Evolutionary conservation across 35 echinoderm and acorn worm genomes (phyloP), one percentile per base, ranked within the genome.

Genomic region (Patiria miniata): DNA sequence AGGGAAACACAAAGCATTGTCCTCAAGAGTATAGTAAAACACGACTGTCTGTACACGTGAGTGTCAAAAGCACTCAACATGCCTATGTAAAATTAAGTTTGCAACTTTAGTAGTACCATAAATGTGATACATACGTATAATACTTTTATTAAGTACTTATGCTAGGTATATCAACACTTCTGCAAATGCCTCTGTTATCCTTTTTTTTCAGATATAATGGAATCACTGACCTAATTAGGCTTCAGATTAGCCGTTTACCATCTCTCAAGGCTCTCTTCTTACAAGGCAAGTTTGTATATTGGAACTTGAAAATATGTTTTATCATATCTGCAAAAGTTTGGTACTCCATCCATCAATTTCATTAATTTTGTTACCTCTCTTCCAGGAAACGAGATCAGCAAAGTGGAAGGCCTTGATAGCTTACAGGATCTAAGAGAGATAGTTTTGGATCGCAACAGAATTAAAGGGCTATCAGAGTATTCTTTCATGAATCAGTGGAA

Each of bases 401-500:
- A 98, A 52, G 89, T 98, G 58, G 96, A 98, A 69, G 96, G 92
- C 21, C 61, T 98, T 23, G 95, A 98, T 51, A 79, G 92, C 5
- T 65, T 98, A 33, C 96, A 98, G 73, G 95, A 98, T 81, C 89
- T 98, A 1, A 87, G 96, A 55, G 96, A 98, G 78, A 86, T 98
- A 59, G 96, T 98, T 0, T 40, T 98, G 83, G 96, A 98, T 50
- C 53, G 96, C 0, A 98, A 98, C 83, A 98, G 94, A 79, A 94
- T 98, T 68, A 98, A 98, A 86, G 83, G 83, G 30, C 76, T 98
- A 2, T 78, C 58, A 0, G 96, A 98, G 39, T 86, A 85, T 51
- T 97, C 96, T 58, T 94, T 98, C 73, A 86, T 98, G 52, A 98
- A 98, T 77, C 96, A 98, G 86, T 98, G 96, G 92, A 98, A 94